A percentile compares a stretch with the other conserved stretches of the same genome.
Conservation (phyloP, 2,888 invertebrate genomes). For the Drosophila phalerata region DNA sequence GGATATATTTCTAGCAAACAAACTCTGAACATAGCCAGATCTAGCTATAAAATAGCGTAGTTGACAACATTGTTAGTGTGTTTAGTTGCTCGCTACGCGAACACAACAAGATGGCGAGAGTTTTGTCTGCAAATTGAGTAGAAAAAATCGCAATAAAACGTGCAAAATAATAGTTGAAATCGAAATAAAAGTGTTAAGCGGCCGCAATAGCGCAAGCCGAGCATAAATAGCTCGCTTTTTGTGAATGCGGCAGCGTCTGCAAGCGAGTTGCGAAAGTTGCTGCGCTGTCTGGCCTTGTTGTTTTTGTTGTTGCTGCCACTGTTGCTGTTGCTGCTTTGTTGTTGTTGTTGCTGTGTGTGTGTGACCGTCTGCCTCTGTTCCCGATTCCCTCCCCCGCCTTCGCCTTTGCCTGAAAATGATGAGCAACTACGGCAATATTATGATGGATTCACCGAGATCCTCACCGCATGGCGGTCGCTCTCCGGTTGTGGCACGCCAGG, state of each 20-base stretch:
- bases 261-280: slow-evolving; percentile 58
- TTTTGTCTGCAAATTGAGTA: slow-evolving; percentile 56
- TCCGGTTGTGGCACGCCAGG: slow-evolving; percentile 97
- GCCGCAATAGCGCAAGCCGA: slow-evolving; percentile 43
- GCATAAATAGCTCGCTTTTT: slow-evolving; percentile 41
- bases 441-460: slow-evolving; percentile 98
- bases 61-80: slow-evolving; percentile 16
- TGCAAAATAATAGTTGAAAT: slow-evolving; percentile 50
- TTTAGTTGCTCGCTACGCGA: slow-evolving; percentile 53
- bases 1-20: no score
- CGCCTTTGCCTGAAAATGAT: slow-evolving; percentile 68
- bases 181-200: slow-evolving; percentile 39
- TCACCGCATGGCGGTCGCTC: slow-evolving; percentile 98
- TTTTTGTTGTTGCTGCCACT: slow-evolving; percentile 50
- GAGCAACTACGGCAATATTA: slow-evolving; percentile 87
- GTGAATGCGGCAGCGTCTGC: slow-evolving; percentile 54
- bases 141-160: slow-evolving; percentile 62
- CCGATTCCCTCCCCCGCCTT: not conserved
- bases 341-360: slow-evolving; percentile 50
- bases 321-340: slow-evolving; percentile 39
- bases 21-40: no score
- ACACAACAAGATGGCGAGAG: slow-evolving; percentile 78
- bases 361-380: slow-evolving; percentile 14
- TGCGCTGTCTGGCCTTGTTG: slow-evolving; percentile 67
- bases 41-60: no score